Evolutionary conservation across 2,888 invertebrate species (phyloP).

Genomic region (Omphaloscelis lunosa): DNA sequence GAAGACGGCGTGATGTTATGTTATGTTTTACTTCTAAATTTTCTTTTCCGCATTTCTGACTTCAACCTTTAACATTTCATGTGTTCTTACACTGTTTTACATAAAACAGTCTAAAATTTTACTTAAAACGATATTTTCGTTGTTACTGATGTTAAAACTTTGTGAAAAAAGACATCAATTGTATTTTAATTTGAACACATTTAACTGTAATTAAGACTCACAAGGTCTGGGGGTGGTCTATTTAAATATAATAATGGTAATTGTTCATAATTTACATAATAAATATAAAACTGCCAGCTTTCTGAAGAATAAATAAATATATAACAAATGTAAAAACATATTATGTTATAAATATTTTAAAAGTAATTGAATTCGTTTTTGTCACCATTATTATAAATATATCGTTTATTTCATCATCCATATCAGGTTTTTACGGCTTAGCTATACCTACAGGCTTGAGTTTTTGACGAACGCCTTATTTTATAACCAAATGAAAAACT

Average conservation of each 20-base stretch:
- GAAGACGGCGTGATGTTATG: background rate
- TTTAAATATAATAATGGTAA: background rate
- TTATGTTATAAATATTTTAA: background rate
- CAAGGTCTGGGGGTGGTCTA: background rate
- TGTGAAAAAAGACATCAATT: background rate
- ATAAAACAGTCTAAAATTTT: too few relatives aligned
- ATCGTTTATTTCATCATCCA: too few relatives aligned
- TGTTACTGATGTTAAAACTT: background rate
- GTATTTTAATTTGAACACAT: background rate
- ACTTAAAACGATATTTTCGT: background rate
- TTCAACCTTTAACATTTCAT: conserved; percentile 6
- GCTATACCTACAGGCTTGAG: background rate
- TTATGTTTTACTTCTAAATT: conserved; percentile 4
- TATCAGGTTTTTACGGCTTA: background rate
- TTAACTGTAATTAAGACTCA: background rate
- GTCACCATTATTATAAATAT: background rate
- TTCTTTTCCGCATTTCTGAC: background rate
- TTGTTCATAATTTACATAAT: background rate
- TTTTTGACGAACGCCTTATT: background rate
- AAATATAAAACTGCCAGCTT: background rate
- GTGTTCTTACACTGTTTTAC: background rate
- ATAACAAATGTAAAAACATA: background rate
- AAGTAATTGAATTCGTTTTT: background rate
- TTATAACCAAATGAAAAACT: background rate
- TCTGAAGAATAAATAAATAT: background rate